Evolutionary conservation across 2,113 vertebrate species (phyloP).

Genomic region (Aspiorhynchus laticeps): DNA sequence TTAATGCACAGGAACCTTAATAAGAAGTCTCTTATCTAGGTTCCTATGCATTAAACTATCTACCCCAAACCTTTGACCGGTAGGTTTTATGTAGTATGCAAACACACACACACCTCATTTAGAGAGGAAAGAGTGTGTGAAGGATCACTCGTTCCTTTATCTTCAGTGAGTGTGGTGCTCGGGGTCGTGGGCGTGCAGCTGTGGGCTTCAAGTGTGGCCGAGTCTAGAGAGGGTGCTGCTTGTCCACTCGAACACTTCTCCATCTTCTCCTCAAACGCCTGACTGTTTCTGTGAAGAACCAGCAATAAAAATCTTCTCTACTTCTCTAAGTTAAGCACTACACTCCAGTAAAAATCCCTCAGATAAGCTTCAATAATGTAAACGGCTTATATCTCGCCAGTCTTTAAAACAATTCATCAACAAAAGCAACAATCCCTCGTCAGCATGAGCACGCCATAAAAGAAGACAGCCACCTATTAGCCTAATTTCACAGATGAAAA

Average conservation of each 20-base stretch:
- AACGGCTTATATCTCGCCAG: no score
- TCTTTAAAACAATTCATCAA: background rate
- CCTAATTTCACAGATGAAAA: conserved; percentile 26
- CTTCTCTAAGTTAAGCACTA: background rate
- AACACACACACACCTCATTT: conserved; percentile 24
- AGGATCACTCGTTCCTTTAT: background rate
- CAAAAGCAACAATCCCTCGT: background rate
- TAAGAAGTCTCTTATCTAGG: background rate
- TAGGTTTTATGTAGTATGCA: no score
- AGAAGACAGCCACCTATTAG: background rate
- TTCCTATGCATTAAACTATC: background rate
- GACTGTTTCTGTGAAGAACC: conserved; percentile 62
- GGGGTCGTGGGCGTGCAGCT: background rate
- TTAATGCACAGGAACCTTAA: background rate
- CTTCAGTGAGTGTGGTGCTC: background rate
- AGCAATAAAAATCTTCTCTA: background rate
- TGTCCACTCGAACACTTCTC: conserved; percentile 20
- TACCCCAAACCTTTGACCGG: background rate
- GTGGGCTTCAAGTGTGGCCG: conserved; percentile 15
- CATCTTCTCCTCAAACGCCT: conserved; percentile 51
- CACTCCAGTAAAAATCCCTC: background rate
- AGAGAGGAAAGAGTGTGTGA: background rate
- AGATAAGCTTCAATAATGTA: background rate
- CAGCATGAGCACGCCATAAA: background rate
- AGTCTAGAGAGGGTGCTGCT: background rate